Percentiles rank a stretch among this genome's conserved stretches.
These are phyloP conservation scores for Cordilura impudica DNA, from an alignment of 2,888 invertebrate species.

Conservation along the genomic window DNA sequence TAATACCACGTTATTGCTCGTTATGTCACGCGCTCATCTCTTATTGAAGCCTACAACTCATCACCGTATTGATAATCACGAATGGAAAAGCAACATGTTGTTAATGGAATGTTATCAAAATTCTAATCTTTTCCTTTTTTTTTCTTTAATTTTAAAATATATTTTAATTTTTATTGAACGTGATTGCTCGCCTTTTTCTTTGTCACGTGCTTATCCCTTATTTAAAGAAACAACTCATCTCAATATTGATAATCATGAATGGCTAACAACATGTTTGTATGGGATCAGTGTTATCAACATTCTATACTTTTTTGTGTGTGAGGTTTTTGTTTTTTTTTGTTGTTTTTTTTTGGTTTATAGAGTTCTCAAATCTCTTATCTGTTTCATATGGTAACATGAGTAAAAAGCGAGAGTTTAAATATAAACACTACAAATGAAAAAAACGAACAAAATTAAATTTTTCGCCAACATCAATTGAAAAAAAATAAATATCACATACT, in stretches of 20 bases:
- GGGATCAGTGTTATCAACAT: constrained; percentile 37
- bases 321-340: background rate
- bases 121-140: background rate
- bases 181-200: too few species aligned
- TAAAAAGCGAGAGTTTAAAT: constrained; percentile 40
- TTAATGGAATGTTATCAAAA: constrained; percentile 29
- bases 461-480: constrained; percentile 23
- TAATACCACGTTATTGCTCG: too few species aligned
- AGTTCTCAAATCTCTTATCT: constrained; percentile 41
- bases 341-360: background rate
- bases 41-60: background rate
- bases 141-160: too few species aligned
- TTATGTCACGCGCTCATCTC: constrained; percentile 21
- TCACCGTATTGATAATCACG: constrained; percentile 8
- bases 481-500: constrained; percentile 2
- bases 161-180: too few species aligned
- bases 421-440: background rate
- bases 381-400: constrained; percentile 1
- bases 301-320: background rate
- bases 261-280: background rate
- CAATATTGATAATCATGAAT: constrained; percentile 15
- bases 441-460: background rate
- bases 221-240: background rate
- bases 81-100: constrained; percentile 5
- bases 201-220: constrained; percentile 10